phyloP scores from a whole-genome alignment of 2,888 invertebrate species.

The Lucinisca nassula region DNA sequence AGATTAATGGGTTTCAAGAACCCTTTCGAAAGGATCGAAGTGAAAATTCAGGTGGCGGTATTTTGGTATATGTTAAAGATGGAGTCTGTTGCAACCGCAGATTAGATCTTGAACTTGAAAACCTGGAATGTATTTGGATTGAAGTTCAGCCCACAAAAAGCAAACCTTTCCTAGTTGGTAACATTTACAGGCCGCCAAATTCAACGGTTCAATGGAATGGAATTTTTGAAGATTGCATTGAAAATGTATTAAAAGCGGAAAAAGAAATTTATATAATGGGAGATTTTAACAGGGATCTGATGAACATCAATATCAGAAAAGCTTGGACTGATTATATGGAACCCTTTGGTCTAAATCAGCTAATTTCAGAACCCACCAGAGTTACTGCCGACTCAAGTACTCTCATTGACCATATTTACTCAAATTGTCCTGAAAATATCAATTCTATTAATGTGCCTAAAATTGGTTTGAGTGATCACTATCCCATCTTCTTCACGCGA shows the following conservation, averaged over 20 bases:
- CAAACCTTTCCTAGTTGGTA: background rate
- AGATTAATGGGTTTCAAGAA: background rate
- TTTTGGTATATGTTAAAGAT: background rate
- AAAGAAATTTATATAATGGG: background rate
- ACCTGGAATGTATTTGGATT: background rate
- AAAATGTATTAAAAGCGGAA: background rate
- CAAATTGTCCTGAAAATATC: too few relatives aligned
- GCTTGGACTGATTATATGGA: too few relatives aligned
- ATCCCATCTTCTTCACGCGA: too few relatives aligned
- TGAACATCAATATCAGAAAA: too few relatives aligned
- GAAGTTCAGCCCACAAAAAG: too few relatives aligned
- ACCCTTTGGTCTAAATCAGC: too few relatives aligned
- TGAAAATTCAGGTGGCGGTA: background rate
- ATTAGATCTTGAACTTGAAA: background rate
- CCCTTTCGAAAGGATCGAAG: background rate
- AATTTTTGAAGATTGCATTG: background rate
- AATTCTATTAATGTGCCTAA: too few relatives aligned
- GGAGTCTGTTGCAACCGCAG: background rate
- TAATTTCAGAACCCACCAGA: too few relatives aligned
- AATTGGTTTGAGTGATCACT: too few relatives aligned
- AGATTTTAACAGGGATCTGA: background rate
- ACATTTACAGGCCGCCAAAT: background rate
- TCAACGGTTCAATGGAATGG: background rate
- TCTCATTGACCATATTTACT: too few relatives aligned
- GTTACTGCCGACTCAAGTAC: too few relatives aligned